A percentile compares a stretch with the other conserved stretches of the same genome.
Conservation (phyloP, 2,888 invertebrate genomes). For the Ligdia adustata region DNA sequence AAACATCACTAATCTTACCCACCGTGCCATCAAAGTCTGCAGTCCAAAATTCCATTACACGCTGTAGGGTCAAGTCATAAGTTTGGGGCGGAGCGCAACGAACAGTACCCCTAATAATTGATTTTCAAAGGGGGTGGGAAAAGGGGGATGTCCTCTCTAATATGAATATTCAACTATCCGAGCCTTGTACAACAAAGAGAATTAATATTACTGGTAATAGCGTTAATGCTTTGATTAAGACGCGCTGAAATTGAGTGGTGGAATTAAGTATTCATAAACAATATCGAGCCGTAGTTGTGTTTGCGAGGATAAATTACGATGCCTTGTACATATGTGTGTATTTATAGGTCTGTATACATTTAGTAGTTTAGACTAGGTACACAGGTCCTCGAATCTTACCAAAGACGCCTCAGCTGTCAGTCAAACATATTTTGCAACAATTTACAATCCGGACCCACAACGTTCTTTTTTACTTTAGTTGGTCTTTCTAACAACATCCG, state of each 20-base stretch:
- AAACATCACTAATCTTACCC: no score
- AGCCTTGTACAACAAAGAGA: slow-evolving; percentile 51
- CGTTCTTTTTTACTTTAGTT: no score
- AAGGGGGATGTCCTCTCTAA: slow-evolving; percentile 37
- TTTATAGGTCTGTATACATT: no score
- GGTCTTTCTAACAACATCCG: no score
- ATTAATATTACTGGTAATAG: slow-evolving; percentile 56
- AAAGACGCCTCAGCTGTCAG: no score
- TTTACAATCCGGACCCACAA: no score
- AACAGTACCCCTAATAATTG: slow-evolving; percentile 71
- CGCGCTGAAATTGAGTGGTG: slow-evolving; percentile 59
- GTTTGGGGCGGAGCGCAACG: slow-evolving; percentile 58
- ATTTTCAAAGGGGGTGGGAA: slow-evolving; percentile 48
- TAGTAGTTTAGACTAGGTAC: no score
- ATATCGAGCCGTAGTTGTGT: slow-evolving; percentile 35
- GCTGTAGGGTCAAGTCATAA: slow-evolving; percentile 62
- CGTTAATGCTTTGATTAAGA: slow-evolving; percentile 60
- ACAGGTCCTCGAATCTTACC: no score
- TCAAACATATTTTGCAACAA: no score
- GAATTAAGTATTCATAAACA: slow-evolving; percentile 47
- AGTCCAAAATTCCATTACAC: slow-evolving; percentile 53
- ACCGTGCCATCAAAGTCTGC: slow-evolving; percentile 38
- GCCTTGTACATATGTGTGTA: neutral
- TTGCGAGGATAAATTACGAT: slow-evolving; percentile 7
- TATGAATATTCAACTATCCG: slow-evolving; percentile 37